phyloP scores from a whole-genome alignment of 2,797 vertebrate species.

The Notolabrus celidotus region DNA sequence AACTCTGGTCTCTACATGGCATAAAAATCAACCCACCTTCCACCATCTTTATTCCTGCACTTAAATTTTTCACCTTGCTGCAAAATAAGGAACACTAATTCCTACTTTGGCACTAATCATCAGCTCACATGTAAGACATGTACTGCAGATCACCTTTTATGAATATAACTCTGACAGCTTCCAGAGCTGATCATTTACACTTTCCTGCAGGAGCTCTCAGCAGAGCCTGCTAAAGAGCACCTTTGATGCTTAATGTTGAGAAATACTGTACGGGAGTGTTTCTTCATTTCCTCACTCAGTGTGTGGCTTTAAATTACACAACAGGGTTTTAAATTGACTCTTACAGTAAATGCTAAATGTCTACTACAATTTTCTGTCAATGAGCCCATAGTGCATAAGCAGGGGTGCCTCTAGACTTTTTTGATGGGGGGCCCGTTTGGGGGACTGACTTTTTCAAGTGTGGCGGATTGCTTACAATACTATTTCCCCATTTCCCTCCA shows the following conservation, averaged over 20 bases:
- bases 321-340: constrained; percentile 11
- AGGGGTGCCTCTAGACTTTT: too few relatives aligned
- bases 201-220: constrained; percentile 20
- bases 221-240: constrained; percentile 28
- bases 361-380: background rate
- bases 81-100: background rate
- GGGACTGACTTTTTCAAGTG: too few relatives aligned
- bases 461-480: too few relatives aligned
- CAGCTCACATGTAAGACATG: background rate
- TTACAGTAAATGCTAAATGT: constrained; percentile 20
- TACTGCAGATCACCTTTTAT: background rate
- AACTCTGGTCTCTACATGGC: too few relatives aligned
- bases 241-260: constrained; percentile 16
- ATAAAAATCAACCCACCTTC: too few relatives aligned
- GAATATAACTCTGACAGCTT: constrained; percentile 12
- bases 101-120: background rate
- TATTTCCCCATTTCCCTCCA: too few relatives aligned
- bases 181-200: constrained; percentile 17
- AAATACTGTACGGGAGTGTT: too few relatives aligned
- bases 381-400: constrained; percentile 3
- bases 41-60: too few relatives aligned
- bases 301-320: constrained; percentile 31
- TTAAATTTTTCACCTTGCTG: background rate
- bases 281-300: constrained; percentile 4
- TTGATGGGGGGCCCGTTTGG: too few relatives aligned